Conservation (phyloP, 2,888 invertebrate species). For the Abrostola triplasia region DNA sequence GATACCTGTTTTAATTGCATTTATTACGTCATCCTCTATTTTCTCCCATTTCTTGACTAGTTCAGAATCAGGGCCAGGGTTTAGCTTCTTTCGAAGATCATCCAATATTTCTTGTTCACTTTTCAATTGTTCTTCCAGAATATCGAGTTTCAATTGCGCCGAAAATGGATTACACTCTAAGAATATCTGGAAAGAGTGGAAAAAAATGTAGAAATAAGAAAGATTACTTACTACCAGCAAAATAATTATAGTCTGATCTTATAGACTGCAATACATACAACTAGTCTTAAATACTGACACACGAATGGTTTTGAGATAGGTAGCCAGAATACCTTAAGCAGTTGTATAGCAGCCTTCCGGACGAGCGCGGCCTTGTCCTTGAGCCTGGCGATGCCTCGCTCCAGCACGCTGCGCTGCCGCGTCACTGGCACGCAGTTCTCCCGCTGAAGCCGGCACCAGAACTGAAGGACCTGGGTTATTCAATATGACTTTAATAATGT, state of each 20-base stretch:
- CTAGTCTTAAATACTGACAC: too few relatives aligned
- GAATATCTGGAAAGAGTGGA: constrained; percentile 86
- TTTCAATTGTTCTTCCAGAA: constrained; percentile 89
- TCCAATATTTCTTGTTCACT: constrained; percentile 90
- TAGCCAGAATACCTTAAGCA: constrained; percentile 87
- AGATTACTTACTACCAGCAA: not conserved
- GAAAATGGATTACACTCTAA: constrained; percentile 96
- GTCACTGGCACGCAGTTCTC: constrained; percentile 93
- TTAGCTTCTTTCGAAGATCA: constrained; percentile 87
- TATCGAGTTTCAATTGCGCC: constrained; percentile 89
- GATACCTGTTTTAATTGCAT: constrained; percentile 84
- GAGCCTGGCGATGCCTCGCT: constrained; percentile 91
- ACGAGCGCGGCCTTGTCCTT: constrained; percentile 95
- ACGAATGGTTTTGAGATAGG: too few relatives aligned
- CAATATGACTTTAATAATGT: not conserved
- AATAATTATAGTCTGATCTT: too few relatives aligned
- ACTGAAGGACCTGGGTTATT: constrained; percentile 89
- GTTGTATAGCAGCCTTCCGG: constrained; percentile 94
- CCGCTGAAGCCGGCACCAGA: constrained; percentile 93
- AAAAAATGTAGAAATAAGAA: constrained; percentile 2
- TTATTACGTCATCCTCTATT: constrained; percentile 85
- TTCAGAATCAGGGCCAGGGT: constrained; percentile 80
- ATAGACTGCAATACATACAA: too few relatives aligned
- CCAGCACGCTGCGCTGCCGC: constrained; percentile 91
- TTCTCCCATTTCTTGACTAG: constrained; percentile 85